A percentile compares a stretch with the other conserved stretches of the same genome.
These are phyloP conservation scores for Fregata magnificens DNA, from an alignment of 2,113 vertebrate genomes.

Conservation along the genomic window DNA sequence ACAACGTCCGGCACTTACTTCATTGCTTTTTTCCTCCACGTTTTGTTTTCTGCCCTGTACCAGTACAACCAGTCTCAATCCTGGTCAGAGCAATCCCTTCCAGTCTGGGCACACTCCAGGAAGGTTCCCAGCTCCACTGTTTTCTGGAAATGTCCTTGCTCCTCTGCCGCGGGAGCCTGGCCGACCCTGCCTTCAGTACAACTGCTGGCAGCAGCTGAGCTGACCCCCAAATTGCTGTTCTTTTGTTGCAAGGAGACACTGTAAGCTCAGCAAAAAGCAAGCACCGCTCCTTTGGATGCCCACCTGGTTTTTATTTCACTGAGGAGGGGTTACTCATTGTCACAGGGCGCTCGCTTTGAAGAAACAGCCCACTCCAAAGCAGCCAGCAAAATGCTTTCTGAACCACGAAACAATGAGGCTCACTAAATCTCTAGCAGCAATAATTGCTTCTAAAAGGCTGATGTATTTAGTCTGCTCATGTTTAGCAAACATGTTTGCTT, in stretches of 20 bases:
- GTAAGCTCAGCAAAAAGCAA: neutral
- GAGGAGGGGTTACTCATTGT: neutral
- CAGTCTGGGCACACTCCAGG: accelerated
- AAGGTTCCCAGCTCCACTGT: neutral
- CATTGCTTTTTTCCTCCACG: neutral
- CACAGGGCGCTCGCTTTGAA: neutral
- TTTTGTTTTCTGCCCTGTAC: neutral
- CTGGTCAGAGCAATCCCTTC: neutral
- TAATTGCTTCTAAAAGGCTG: constrained; percentile 13
- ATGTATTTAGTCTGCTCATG: neutral
- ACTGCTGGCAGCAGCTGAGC: neutral
- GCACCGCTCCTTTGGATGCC: neutral
- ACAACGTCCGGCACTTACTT: neutral
- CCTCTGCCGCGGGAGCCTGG: neutral
- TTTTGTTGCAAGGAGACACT: neutral
- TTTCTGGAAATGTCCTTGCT: neutral
- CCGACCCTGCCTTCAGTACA: neutral
- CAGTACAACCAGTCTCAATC: neutral
- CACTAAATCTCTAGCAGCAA: neutral
- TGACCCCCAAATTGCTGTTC: neutral
- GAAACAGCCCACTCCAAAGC: neutral
- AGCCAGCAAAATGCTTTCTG: neutral
- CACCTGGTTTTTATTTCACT: constrained; percentile 40
- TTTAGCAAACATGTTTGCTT: constrained; percentile 28
- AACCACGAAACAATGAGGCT: neutral